phyloP scores from a whole-genome alignment of 2,888 invertebrate species.

The Pyrocoelia pectoralis region DNA sequence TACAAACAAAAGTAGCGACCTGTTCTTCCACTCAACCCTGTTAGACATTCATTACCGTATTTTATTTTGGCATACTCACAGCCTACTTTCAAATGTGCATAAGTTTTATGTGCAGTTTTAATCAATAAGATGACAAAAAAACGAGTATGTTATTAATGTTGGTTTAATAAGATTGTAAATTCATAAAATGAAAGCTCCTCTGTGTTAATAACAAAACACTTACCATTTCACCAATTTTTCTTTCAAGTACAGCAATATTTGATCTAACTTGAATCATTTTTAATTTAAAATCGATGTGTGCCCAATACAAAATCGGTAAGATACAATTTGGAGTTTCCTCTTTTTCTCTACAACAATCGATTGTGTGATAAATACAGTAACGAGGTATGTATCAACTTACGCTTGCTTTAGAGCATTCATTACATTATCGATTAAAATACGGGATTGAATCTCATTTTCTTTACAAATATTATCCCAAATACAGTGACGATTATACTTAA shows the following conservation, averaged over 20 bases:
- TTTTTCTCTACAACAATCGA: neutral
- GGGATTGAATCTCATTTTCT: neutral
- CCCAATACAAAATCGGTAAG: conserved; percentile 17
- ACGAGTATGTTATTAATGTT: too few species aligned
- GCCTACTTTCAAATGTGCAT: too few species aligned
- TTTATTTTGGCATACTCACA: too few species aligned
- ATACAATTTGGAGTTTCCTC: neutral
- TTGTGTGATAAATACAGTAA: too few species aligned
- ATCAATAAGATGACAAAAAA: too few species aligned
- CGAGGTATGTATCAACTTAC: neutral
- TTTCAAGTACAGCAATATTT: conserved; percentile 9
- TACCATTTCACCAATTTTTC: conserved; percentile 13
- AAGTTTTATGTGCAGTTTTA: too few species aligned
- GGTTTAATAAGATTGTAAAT: too few species aligned
- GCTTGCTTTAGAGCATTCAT: neutral
- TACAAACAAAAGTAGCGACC: too few species aligned
- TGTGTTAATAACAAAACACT: conserved; percentile 2
- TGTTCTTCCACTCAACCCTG: too few species aligned
- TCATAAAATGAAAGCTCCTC: too few species aligned
- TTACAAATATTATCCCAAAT: conserved; percentile 20
- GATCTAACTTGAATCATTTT: conserved; percentile 5
- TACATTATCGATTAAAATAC: neutral
- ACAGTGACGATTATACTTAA: conserved; percentile 12
- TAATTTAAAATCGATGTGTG: conserved; percentile 28
- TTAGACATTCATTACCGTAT: too few species aligned